A percentile compares a stretch with the other conserved stretches of the same genome.
These are phyloP conservation scores for Adoxophyes honmai DNA, from an alignment of 1,140 invertebrate genomes.

Conservation along the genomic window DNA sequence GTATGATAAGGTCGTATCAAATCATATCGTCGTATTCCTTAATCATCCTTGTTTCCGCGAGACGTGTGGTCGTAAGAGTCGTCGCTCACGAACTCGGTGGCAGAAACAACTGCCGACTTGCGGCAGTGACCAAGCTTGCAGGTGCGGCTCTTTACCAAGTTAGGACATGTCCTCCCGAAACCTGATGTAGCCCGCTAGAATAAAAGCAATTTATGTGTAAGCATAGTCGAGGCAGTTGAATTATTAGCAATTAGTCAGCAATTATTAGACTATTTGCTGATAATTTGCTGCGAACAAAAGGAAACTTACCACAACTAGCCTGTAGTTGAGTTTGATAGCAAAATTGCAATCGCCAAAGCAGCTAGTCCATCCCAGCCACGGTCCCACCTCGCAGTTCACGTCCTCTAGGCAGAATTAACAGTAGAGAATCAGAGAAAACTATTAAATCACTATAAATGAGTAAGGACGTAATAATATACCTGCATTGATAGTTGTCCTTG, in stretches of 20 bases:
- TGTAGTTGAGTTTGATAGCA: conserved; percentile 59
- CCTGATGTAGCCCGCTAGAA: conserved; percentile 29
- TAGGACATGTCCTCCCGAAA: conserved; percentile 14
- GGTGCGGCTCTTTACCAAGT: conserved; percentile 22
- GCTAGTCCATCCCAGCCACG: conserved; percentile 64
- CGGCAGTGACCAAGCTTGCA: conserved; percentile 23
- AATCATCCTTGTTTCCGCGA: no score
- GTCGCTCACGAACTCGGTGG: background rate
- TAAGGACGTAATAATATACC: no score
- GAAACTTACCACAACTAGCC: conserved; percentile 47
- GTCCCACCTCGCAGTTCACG: conserved; percentile 49
- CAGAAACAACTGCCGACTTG: background rate
- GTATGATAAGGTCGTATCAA: no score
- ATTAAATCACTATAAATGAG: no score
- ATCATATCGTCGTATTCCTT: no score
- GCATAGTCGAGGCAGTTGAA: no score
- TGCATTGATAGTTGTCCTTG: no score
- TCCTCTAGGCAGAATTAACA: conserved; percentile 27
- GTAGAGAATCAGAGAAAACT: conserved; percentile 16
- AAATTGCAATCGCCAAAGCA: conserved; percentile 58
- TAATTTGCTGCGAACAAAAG: no score
- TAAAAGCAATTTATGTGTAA: no score
- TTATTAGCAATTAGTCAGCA: no score
- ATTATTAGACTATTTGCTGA: no score
- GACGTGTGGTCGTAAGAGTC: no score